phyloP scores from a whole-genome alignment of 2,888 invertebrate species.

The Agrotis clavis region DNA sequence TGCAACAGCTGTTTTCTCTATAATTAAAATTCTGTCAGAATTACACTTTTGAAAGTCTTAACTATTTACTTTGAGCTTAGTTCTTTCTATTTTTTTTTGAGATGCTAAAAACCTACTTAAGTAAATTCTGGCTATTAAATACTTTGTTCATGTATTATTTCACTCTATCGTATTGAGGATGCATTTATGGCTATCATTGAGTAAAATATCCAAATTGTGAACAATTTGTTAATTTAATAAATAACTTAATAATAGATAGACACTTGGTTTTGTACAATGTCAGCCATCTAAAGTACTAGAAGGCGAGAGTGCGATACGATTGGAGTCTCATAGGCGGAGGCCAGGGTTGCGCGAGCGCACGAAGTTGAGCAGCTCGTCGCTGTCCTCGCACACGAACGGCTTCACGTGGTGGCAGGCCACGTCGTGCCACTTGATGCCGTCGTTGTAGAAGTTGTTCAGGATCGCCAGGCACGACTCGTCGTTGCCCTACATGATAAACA shows the following conservation, averaged over 20 bases:
- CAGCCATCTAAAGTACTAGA: constrained; percentile 82
- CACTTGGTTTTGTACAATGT: constrained; percentile 88
- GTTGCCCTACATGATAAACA: constrained; percentile 92
- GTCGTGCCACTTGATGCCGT: constrained; percentile 96
- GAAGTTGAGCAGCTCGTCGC: constrained; percentile 97
- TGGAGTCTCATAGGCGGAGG: constrained; percentile 93
- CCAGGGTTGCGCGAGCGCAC: constrained; percentile 97
- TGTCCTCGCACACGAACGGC: constrained; percentile 97
- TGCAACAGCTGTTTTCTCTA: background rate
- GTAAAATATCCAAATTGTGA: constrained; percentile 63
- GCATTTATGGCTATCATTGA: constrained; percentile 62
- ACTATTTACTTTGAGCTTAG: background rate
- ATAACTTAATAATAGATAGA: constrained; percentile 87
- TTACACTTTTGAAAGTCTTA: background rate
- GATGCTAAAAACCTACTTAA: constrained; percentile 21
- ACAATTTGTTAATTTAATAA: constrained; percentile 79
- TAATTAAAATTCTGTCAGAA: constrained; percentile 2
- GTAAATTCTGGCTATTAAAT: background rate
- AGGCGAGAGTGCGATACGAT: constrained; percentile 67
- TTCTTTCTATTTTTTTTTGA: background rate
- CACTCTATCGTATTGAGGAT: constrained; percentile 45
- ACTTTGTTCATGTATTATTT: constrained; percentile 37
- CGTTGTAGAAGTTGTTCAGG: constrained; percentile 97
- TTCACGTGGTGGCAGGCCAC: constrained; percentile 96
- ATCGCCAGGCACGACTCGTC: constrained; percentile 97